Conservation (phyloP, 2,797 vertebrate genomes). For the Somateria mollissima region DNA sequence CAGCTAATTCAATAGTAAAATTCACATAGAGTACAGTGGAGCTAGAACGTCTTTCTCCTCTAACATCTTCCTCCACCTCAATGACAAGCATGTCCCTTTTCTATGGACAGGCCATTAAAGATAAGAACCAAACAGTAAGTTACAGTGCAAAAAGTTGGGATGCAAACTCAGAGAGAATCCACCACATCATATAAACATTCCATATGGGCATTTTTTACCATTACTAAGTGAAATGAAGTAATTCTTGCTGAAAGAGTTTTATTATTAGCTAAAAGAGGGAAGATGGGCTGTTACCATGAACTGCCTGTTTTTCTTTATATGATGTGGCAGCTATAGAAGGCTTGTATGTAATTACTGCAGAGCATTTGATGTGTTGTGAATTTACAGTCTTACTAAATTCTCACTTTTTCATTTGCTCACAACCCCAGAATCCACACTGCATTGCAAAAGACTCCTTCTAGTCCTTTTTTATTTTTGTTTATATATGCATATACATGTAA, state of each 20-base stretch:
- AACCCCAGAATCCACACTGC: neutral
- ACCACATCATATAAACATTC: neutral
- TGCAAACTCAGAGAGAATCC: neutral
- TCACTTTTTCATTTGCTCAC: neutral
- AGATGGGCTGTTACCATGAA: neutral
- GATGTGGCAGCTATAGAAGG: fast-evolving
- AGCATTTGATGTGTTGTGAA: neutral
- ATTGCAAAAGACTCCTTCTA: neutral
- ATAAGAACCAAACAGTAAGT: neutral
- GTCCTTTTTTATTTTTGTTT: neutral
- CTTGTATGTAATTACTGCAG: neutral
- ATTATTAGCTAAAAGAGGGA: neutral
- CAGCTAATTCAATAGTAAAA: neutral
- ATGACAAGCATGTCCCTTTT: neutral
- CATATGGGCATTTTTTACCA: neutral
- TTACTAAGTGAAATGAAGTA: neutral
- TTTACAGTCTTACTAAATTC: neutral
- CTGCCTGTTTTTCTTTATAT: neutral
- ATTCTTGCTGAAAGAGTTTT: neutral
- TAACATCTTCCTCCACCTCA: neutral
- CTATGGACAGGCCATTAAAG: neutral
- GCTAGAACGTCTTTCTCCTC: neutral
- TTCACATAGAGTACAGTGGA: neutral
- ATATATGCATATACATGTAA: neutral
- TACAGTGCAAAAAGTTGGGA: neutral